Percentiles rank a stretch among this genome's conserved stretches.
These are phyloP conservation scores for Alosa sapidissima DNA, from an alignment of 2,797 vertebrate genomes.

Conservation along the genomic window DNA sequence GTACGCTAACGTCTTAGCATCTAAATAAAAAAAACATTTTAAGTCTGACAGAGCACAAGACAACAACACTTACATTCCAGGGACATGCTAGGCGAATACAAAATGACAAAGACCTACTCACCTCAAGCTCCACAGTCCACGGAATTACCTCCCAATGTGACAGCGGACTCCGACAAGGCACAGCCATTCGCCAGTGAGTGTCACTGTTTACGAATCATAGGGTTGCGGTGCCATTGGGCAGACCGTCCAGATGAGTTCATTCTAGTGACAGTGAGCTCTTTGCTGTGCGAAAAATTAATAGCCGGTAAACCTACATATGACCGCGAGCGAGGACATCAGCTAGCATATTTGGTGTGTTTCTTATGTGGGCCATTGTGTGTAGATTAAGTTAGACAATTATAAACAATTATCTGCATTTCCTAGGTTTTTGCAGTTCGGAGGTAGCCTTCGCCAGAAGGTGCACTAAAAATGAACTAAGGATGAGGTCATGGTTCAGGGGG, in stretches of 20 bases:
- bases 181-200: slow-evolving; percentile 51
- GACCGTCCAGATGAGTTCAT: slow-evolving; percentile 26
- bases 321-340: not conserved
- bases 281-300: not conserved
- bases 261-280: slow-evolving; percentile 37
- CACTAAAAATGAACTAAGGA: slow-evolving; percentile 81
- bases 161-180: slow-evolving; percentile 32
- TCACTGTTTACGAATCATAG: slow-evolving; percentile 67
- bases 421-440: slow-evolving; percentile 48
- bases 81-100: slow-evolving; percentile 44
- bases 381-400: slow-evolving; percentile 40
- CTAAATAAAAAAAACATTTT: not conserved
- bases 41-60: not conserved
- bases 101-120: slow-evolving; percentile 34
- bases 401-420: slow-evolving; percentile 48
- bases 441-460: slow-evolving; percentile 65
- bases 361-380: slow-evolving; percentile 22
- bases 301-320: not conserved
- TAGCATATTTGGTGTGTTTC: slow-evolving; percentile 2
- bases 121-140: not conserved
- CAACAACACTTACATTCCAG: not conserved
- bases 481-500: slow-evolving; percentile 86
- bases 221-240: slow-evolving; percentile 43
- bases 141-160: slow-evolving; percentile 12
- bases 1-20: not conserved